phyloP scores from a whole-genome alignment of 2,113 vertebrate genomes.

The Cephalophus harveyi region DNA sequence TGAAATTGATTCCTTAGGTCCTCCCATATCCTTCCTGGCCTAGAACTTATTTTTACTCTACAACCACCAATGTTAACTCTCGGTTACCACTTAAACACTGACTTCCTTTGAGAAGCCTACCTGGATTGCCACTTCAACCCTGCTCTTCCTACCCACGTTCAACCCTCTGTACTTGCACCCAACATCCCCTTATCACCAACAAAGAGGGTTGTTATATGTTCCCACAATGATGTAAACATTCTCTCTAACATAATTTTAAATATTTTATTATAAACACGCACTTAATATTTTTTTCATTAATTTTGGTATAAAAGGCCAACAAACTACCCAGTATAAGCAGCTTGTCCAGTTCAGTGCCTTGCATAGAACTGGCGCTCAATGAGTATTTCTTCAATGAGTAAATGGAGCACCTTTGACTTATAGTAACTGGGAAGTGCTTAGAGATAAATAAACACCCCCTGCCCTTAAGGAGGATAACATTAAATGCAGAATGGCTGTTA shows the following conservation, averaged over 20 bases:
- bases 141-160: background rate
- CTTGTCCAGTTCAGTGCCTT: background rate
- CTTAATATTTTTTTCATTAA: background rate
- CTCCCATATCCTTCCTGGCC: background rate
- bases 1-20: background rate
- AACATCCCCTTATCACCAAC: background rate
- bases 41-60: background rate
- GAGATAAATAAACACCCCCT: background rate
- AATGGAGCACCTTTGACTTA: background rate
- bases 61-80: background rate
- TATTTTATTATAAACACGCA: background rate
- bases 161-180: background rate
- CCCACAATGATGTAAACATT: background rate
- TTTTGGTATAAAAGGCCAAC: background rate
- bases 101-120: background rate
- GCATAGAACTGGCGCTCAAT: background rate
- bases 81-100: background rate
- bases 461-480: conserved; percentile 11
- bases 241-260: background rate
- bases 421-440: background rate
- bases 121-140: background rate
- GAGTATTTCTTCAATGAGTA: background rate
- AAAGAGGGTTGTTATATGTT: background rate
- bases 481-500: conserved; percentile 33
- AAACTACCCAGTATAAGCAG: background rate